Evolutionary conservation across 2,113 vertebrate species (phyloP).

Genomic region (Hippocampus abdominalis): DNA sequence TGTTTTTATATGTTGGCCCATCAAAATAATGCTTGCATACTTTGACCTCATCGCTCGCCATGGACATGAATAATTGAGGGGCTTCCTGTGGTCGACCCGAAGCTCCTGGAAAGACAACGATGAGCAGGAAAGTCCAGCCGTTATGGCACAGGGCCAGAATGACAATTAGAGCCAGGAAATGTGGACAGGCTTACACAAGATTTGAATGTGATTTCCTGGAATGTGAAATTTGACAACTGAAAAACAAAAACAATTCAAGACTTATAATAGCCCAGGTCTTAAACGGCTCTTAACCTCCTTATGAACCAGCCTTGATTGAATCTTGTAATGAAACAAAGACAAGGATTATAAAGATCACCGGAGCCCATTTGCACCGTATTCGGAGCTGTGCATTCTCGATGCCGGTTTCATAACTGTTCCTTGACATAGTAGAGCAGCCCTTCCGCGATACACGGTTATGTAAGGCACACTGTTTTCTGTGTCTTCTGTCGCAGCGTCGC

Average conservation of each 20-base stretch:
- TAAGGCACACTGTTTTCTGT: constrained; percentile 58
- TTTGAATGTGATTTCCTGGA: too few relatives aligned
- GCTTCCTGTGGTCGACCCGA: background rate
- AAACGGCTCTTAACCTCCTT: constrained; percentile 17
- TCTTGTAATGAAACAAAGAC: constrained; percentile 7
- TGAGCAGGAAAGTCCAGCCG: constrained; percentile 6
- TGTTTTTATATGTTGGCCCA: too few relatives aligned
- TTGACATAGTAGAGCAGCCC: constrained; percentile 44
- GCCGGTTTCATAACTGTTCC: constrained; percentile 58
- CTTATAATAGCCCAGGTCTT: background rate
- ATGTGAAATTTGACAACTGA: too few relatives aligned
- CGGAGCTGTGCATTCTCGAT: constrained; percentile 53
- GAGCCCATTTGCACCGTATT: constrained; percentile 22
- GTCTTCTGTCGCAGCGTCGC: constrained; percentile 34
- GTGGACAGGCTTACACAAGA: background rate
- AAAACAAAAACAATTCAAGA: too few relatives aligned
- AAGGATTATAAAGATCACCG: constrained; percentile 29
- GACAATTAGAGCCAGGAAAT: constrained; percentile 32
- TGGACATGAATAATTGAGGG: background rate
- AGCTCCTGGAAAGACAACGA: background rate
- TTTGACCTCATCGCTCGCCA: background rate
- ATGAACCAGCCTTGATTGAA: background rate
- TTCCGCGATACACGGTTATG: constrained; percentile 46
- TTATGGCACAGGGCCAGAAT: constrained; percentile 12
- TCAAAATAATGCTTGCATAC: background rate